Evolutionary conservation across 2,888 invertebrate genomes (phyloP), one percentile per base, ranked within the genome.

Genomic region (Drosophila merina): DNA sequence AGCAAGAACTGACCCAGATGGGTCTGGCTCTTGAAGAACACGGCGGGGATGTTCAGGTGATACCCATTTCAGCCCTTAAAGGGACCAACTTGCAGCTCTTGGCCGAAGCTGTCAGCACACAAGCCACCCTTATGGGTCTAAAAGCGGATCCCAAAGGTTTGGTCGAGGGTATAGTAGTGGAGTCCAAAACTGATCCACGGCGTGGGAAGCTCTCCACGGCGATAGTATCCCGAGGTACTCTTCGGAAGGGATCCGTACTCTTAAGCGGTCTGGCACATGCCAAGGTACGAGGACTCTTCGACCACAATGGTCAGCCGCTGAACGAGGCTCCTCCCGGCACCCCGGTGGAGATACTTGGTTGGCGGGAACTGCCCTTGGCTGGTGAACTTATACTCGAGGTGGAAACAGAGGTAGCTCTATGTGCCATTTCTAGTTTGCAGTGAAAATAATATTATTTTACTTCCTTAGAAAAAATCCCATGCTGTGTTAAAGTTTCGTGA

Each of bases 11-110:
- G 10, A 92, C 96, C 0, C 93, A 95, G 82, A 94, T 96, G 89
- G 97, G 97, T 5, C 92, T 99, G 8, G 93, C 95, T 28, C 94
- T 97, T 45, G 99, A 99, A 91, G 96, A 95, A 12, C 91, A 95
- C 57, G 99, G 99, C 0, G 99, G 99, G 0, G 98, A 99, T 70
- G 93, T 97, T 1, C 99, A 98, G 92, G 95, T 96, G 3, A 95
- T 99, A 57, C 95, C 96, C 0, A 95, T 99, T 68, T 99, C 99
- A 0, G 99, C 99, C 0, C 92, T 98, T 0, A 95, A 96, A 91
- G 95, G 95, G 59, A 94, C 93, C 4, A 97, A 98, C 91, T 91
- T 99, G 30, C 93, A 95, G 58, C 92, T 93, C 1, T 92, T 99
- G 55, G 95, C 96, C 51, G 98, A 99, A 86, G 96, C 97, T 0